These are phyloP conservation scores for Coilia nasus DNA, from an alignment of 2,797 vertebrate species.

Conservation along the genomic window DNA sequence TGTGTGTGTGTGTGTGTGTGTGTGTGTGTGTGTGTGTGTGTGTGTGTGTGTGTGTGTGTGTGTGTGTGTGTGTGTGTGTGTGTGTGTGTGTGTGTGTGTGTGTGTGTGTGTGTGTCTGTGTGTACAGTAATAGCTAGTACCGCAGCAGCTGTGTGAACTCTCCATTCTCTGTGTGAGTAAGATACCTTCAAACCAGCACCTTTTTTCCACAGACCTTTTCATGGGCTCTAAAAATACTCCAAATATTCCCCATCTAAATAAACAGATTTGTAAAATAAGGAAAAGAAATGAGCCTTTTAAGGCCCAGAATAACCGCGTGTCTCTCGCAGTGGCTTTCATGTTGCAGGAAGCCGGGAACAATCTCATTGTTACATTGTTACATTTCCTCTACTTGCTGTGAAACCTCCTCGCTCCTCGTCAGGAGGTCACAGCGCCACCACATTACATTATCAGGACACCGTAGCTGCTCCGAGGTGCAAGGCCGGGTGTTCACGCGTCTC, in stretches of 20 bases:
- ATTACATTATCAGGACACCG: neutral
- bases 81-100: neutral
- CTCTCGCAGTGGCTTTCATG: slow-evolving; percentile 77
- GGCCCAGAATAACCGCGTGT: slow-evolving; percentile 73
- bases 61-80: slow-evolving; percentile 1
- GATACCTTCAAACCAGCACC: slow-evolving; percentile 55
- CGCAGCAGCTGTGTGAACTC: slow-evolving; percentile 53
- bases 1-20: neutral
- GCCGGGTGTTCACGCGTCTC: neutral
- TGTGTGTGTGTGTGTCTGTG: slow-evolving; percentile 27
- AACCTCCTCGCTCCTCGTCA: slow-evolving; percentile 76
- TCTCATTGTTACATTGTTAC: slow-evolving; percentile 86
- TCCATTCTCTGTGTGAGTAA: slow-evolving; percentile 49
- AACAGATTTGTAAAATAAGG: slow-evolving; percentile 75
- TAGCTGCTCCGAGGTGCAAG: neutral
- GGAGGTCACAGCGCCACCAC: slow-evolving; percentile 64
- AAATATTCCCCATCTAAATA: slow-evolving; percentile 72
- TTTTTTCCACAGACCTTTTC: slow-evolving; percentile 59
- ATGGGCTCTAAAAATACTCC: slow-evolving; percentile 73
- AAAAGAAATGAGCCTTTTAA: slow-evolving; percentile 73
- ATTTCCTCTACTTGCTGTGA: slow-evolving; percentile 79
- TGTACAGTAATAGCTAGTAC: slow-evolving; percentile 8
- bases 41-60: slow-evolving; percentile 9
- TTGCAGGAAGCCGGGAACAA: slow-evolving; percentile 79
- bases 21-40: slow-evolving; percentile 12